A percentile compares a stretch with the other conserved stretches of the same genome.
These are phyloP conservation scores for Medauroidea extradentata DNA, from an alignment of 1,140 invertebrate genomes.

Conservation along the genomic window DNA sequence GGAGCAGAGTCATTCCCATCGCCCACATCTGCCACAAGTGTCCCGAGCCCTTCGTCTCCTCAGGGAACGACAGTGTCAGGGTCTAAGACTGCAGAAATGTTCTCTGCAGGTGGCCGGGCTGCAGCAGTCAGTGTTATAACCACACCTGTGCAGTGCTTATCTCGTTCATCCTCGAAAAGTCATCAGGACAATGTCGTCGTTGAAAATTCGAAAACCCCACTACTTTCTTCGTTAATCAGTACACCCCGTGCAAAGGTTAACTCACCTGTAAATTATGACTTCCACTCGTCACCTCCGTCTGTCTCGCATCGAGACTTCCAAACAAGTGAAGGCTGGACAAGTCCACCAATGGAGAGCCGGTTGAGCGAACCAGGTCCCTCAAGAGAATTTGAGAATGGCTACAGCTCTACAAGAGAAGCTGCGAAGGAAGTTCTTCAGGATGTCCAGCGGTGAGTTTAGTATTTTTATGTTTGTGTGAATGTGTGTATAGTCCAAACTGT, in stretches of 20 bases:
- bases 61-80: conserved; percentile 1
- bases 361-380: too few species aligned
- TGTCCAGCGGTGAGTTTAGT: conserved; percentile 41
- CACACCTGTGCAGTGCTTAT: background rate
- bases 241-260: background rate
- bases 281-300: background rate
- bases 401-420: conserved; percentile 35
- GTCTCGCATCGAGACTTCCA: background rate
- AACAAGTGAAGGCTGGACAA: too few species aligned
- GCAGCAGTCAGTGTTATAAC: conserved; percentile 11
- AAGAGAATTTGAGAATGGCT: too few species aligned
- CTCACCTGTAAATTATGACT: background rate
- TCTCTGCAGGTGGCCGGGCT: background rate
- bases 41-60: conserved; percentile 14
- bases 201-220: conserved; percentile 11
- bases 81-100: conserved; percentile 9
- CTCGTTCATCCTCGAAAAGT: background rate
- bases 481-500: too few species aligned
- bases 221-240: conserved; percentile 26
- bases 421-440: conserved; percentile 60
- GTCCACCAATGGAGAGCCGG: too few species aligned
- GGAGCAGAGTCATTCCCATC: conserved; percentile 5
- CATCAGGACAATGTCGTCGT: background rate
- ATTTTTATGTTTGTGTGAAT: too few species aligned
- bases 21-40: conserved; percentile 2